Evolutionary conservation across 1,140 invertebrate genomes (phyloP), one percentile per base, ranked within the genome.

Genomic region (Diabrotica undecimpunctata): DNA sequence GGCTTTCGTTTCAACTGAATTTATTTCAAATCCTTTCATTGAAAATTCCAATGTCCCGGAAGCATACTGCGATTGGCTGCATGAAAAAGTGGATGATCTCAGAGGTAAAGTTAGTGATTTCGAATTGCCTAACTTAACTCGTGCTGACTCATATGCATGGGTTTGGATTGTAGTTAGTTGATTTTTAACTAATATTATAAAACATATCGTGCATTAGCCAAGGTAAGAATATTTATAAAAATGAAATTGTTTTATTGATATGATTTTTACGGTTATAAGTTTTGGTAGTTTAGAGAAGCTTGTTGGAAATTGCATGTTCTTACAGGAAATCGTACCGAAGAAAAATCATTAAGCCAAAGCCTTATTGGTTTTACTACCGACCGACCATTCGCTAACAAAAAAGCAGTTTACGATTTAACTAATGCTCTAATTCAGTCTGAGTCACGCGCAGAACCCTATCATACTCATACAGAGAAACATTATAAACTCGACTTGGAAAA

Each of bases 221-320:
- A 57, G 65, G 58, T 65, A 52, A 59, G 50, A 63, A 46, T 11
- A 37, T 62, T 39, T 62, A 70, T 75, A 72, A 70, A 75, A 75
- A 46, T 78, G 77, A 78, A 74, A 72, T 77, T 78, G 76, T 73
- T 72, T 71, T 68, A 65, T 51, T 65, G 54, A 46, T 10, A 57
- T 64, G 62, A 64, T 69, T 61, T 65, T 65, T 67, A 67, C 41
- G 67, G 66, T 68, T 70, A 67, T 50, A 66, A 70, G 65, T 66
- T 74, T 70, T 75, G 68, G 73, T 77, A 75, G 75, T 73, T 46
- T 78, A 75, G 72, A 70, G 71, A 72, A 71, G 76, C 75, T 78
- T 77, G 74, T 78, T 78, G 74, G 77, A 77, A 70, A 73, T 66
- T 74, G 78, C 78, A 78, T 78, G 78, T 79, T 77, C 71, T 78